Evolutionary conservation across 2,888 invertebrate species (phyloP).

Genomic region (Nemotelus pantherinus): DNA sequence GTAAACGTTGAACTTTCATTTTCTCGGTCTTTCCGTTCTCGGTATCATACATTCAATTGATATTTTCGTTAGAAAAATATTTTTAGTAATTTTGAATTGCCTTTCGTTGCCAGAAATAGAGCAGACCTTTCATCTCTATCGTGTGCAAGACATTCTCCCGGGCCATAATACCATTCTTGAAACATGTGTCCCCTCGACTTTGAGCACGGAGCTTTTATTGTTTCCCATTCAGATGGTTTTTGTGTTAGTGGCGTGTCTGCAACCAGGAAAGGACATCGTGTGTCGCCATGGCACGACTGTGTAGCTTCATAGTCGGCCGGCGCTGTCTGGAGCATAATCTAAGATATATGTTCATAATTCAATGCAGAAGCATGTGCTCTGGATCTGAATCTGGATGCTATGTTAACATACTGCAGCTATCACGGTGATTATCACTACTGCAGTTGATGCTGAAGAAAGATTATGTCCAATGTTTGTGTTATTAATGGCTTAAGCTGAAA

Average conservation of each 20-base stretch:
- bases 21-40: too few species aligned
- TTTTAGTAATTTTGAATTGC: too few species aligned
- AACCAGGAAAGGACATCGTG: neutral
- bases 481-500: too few species aligned
- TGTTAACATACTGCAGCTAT: constrained; percentile 20
- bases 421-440: neutral
- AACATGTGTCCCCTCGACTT: constrained; percentile 7
- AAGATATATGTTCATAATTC: neutral
- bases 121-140: too few species aligned
- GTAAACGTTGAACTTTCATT: too few species aligned
- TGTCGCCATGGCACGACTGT: constrained; percentile 19
- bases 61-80: too few species aligned
- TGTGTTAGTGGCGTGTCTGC: neutral
- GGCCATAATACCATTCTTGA: constrained; percentile 1
- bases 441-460: neutral
- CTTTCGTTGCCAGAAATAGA: too few species aligned
- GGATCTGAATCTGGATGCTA: neutral
- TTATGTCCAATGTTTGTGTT: neutral
- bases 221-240: neutral
- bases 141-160: too few species aligned
- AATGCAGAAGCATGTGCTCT: constrained; percentile 7
- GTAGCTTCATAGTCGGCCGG: constrained; percentile 6
- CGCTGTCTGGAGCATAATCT: constrained; percentile 9
- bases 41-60: too few species aligned
- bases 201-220: constrained; percentile 5